Evolutionary conservation across 2,113 vertebrate genomes (phyloP).

Genomic region (Phodopus roborovskii): DNA sequence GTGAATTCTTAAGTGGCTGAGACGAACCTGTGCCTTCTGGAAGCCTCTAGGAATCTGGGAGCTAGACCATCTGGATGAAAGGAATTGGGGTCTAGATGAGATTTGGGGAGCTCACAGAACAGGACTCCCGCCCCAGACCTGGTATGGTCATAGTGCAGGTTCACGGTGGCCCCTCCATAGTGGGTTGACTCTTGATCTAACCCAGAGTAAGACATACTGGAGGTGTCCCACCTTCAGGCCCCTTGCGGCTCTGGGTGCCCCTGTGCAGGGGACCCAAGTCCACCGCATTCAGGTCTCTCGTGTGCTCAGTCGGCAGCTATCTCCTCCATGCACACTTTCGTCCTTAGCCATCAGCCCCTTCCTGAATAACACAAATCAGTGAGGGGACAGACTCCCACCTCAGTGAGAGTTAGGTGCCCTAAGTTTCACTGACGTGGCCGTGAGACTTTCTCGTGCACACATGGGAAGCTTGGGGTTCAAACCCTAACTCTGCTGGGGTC

Average conservation of each 20-base stretch:
- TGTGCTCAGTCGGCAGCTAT: background rate
- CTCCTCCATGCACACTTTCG: rapidly evolving
- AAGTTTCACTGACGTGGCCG: background rate
- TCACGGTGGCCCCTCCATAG: background rate
- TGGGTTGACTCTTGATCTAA: background rate
- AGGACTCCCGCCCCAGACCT: background rate
- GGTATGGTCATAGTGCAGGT: background rate
- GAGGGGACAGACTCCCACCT: background rate
- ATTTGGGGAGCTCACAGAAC: background rate
- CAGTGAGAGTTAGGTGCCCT: background rate
- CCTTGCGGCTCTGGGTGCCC: background rate
- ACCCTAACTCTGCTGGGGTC: background rate
- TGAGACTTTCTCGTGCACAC: background rate
- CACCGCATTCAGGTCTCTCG: background rate
- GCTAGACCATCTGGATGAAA: background rate
- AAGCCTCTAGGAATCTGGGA: background rate
- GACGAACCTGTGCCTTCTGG: background rate
- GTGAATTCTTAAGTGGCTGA: background rate
- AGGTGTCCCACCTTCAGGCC: background rate
- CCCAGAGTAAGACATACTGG: background rate
- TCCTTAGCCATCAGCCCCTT: background rate
- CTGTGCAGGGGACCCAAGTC: background rate
- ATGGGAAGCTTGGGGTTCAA: background rate
- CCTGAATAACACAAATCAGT: background rate
- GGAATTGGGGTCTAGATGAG: background rate